phyloP scores from a whole-genome alignment of 2,797 vertebrate genomes.

The Macropus fuliginosus region DNA sequence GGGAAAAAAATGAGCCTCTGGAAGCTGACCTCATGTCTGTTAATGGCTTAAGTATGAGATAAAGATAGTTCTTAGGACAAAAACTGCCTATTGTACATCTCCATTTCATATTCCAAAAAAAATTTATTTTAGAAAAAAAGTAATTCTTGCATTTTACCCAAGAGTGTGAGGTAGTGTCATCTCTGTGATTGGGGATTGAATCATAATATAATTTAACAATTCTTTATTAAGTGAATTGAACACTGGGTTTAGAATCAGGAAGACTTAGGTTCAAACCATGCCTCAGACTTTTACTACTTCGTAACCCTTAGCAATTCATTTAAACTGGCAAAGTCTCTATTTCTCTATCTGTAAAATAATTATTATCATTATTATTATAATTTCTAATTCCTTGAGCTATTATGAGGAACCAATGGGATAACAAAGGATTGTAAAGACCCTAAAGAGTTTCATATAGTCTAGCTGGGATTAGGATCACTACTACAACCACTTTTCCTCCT shows the following conservation, averaged over 20 bases:
- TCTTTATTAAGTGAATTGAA: neutral
- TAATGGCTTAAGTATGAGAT: neutral
- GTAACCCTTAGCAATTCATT: neutral
- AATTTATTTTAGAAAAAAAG: neutral
- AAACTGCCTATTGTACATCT: neutral
- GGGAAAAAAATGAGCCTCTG: neutral
- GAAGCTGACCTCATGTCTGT: neutral
- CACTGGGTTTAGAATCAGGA: neutral
- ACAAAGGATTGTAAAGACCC: neutral
- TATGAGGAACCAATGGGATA: neutral
- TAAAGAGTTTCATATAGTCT: neutral
- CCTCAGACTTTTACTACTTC: neutral
- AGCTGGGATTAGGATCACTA: neutral
- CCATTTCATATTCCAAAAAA: neutral
- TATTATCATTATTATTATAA: neutral
- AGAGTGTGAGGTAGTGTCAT: neutral
- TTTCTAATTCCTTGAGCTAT: neutral
- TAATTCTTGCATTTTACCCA: neutral
- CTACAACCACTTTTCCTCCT: neutral
- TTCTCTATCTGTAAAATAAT: neutral
- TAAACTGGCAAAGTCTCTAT: neutral
- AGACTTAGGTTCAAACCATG: neutral
- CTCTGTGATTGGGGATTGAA: neutral
- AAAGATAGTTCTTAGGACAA: neutral
- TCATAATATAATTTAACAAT: neutral